Percentiles rank a stretch among this genome's conserved stretches.
These are phyloP conservation scores for Zosterops lateralis DNA, from an alignment of 2,113 vertebrate species.

Conservation along the genomic window DNA sequence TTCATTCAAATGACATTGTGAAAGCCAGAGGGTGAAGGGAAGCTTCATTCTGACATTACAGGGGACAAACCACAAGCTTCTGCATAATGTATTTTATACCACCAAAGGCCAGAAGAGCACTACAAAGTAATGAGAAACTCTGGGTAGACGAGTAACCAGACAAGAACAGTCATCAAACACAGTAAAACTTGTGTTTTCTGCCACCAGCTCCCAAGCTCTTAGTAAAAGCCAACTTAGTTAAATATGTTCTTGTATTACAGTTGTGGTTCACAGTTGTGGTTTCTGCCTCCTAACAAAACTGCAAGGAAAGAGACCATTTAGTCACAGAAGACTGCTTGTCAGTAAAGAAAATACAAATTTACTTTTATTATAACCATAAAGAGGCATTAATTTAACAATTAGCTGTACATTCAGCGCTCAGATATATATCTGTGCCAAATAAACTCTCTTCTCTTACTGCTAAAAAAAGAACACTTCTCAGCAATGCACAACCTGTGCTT, in stretches of 20 bases:
- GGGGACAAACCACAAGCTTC: not conserved
- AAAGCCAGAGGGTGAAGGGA: not conserved
- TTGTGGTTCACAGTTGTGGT: not conserved
- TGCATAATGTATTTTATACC: not conserved
- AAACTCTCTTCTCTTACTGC: not conserved
- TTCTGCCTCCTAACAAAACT: not conserved
- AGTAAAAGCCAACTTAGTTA: not conserved
- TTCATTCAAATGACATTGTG: not conserved
- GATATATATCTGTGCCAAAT: constrained; percentile 4
- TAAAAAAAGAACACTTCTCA: constrained; percentile 29
- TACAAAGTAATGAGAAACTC: not conserved
- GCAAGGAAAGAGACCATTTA: not conserved
- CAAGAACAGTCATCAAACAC: not conserved
- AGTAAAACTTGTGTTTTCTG: not conserved
- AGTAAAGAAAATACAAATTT: constrained; percentile 59
- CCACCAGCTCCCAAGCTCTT: not conserved
- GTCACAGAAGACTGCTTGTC: not conserved
- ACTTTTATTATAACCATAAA: constrained; percentile 47
- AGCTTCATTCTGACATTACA: not conserved
- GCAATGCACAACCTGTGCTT: not conserved
- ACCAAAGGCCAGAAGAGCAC: not conserved
- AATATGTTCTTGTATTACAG: not conserved
- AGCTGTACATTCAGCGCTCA: constrained; percentile 12
- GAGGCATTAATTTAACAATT: constrained; percentile 47
- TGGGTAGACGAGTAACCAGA: not conserved